A percentile compares a stretch with the other conserved stretches of the same genome.
These are phyloP conservation scores for Danio albolineatus DNA, from an alignment of 2,797 vertebrate genomes.

Conservation along the genomic window DNA sequence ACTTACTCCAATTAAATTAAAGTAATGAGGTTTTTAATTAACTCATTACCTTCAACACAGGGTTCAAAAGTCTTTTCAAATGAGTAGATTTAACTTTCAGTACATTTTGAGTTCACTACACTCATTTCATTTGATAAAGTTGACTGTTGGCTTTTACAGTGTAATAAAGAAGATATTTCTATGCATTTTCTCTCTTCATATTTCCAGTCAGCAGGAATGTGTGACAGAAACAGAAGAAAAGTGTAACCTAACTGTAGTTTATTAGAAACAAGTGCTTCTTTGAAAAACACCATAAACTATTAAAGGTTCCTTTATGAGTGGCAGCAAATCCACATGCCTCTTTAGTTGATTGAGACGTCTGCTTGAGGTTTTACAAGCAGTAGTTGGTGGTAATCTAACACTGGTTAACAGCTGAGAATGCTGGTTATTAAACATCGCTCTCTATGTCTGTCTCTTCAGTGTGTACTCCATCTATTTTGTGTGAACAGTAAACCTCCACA, in stretches of 20 bases:
- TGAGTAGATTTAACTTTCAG: too few species aligned
- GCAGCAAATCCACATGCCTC: slow-evolving; percentile 9
- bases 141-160: too few species aligned
- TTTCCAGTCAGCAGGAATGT: background rate
- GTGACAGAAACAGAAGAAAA: background rate
- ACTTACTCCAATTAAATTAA: too few species aligned
- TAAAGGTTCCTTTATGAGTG: slow-evolving; percentile 10
- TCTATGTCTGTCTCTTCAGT: background rate
- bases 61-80: too few species aligned
- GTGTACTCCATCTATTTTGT: too few species aligned
- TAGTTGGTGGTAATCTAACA: slow-evolving; percentile 44
- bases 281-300: slow-evolving; percentile 13
- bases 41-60: too few species aligned
- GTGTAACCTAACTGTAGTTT: slow-evolving; percentile 7
- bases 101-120: too few species aligned
- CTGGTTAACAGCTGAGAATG: slow-evolving; percentile 54
- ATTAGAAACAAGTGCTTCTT: slow-evolving; percentile 15
- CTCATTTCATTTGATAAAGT: too few species aligned
- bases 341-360: slow-evolving; percentile 36
- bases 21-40: too few species aligned
- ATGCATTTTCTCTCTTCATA: background rate
- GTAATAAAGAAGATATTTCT: background rate
- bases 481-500: slow-evolving; percentile 1
- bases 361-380: slow-evolving; percentile 43
- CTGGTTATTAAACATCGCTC: background rate